Conservation (phyloP, 1,140 invertebrate species). For the Eriocheir sinensis region DNA sequence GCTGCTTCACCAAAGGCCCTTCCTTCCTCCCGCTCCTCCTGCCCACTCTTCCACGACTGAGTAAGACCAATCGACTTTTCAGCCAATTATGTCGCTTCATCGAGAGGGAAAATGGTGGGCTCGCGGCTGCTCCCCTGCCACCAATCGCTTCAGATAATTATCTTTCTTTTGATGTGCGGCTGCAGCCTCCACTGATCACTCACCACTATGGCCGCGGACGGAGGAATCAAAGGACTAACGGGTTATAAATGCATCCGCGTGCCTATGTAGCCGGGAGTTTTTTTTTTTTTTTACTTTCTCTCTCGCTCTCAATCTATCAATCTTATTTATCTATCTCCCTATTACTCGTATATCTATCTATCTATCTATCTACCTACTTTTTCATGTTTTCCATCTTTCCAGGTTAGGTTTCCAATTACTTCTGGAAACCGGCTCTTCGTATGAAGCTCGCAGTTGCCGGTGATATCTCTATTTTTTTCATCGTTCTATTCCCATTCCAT, state of each 20-base stretch:
- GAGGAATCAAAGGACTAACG: not conserved
- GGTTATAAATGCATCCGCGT: not conserved
- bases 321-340: not conserved
- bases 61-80: slow-evolving; percentile 24
- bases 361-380: no score
- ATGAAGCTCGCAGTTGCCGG: no score
- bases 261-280: not conserved
- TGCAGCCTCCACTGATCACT: not conserved
- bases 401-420: no score
- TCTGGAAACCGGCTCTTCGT: no score
- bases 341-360: no score
- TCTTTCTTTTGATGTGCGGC: not conserved
- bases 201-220: not conserved
- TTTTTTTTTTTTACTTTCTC: not conserved
- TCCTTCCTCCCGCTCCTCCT: not conserved
- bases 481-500: no score
- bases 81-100: slow-evolving; percentile 24
- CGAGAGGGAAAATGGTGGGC: not conserved
- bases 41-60: not conserved
- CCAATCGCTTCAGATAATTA: not conserved
- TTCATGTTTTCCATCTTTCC: no score
- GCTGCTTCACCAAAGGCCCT: not conserved
- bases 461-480: no score
- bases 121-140: not conserved
- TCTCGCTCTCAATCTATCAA: not conserved